Base-by-base conservation (phyloP, 2,888 invertebrate genomes). In the Drosophila acutilabella region DNA sequence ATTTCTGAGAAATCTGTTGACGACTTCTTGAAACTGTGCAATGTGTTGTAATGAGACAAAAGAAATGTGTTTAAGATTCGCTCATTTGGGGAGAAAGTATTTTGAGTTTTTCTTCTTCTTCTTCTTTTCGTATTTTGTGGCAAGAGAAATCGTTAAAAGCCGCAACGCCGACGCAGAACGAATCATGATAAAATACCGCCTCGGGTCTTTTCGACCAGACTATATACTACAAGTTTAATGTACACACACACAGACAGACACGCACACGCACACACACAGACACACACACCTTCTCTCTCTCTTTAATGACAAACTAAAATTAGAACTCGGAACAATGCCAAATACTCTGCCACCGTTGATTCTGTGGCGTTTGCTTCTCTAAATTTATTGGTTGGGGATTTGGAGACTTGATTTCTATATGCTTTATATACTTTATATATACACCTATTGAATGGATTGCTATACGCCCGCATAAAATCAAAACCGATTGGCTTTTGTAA, bases 241-340 rank as follows among this genome's bases (percentile, higher is more conserved):
- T 45, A 30, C 30, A 58, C 54, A 36, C 64, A 71, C 52, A 64
- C 47, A 70, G 52, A 60, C 73, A 71, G 41, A 62, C 57, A 60
- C 71, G 77, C 71, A 57, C 67, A 64, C 61, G 69, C 72, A 60
- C 59, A 69, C 59, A 59, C 50, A 56, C 50, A 62, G 23, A 64
- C 23, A 71, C 16, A 56, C 44, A 64, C 50, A 54, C 20, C 44
- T 26, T 60, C 59, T 61, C 71, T 71, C 45, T 64, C 65, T 56
- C 70, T 72, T 88, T 89, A 84, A 90, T 90, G 89, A 88, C 90
- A 89, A 84, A 87, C 74, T 80, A 89, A 81, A 87, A 67, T 87
- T 89, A 89, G 89, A 90, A 87, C 76, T 89, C 84, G 90, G 90
- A 89, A 89, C 81, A 84, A 86, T 89, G 89, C 90, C 90, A 89